phyloP scores from a whole-genome alignment of 2,797 vertebrate genomes.

The Leontocebus nigricollis region DNA sequence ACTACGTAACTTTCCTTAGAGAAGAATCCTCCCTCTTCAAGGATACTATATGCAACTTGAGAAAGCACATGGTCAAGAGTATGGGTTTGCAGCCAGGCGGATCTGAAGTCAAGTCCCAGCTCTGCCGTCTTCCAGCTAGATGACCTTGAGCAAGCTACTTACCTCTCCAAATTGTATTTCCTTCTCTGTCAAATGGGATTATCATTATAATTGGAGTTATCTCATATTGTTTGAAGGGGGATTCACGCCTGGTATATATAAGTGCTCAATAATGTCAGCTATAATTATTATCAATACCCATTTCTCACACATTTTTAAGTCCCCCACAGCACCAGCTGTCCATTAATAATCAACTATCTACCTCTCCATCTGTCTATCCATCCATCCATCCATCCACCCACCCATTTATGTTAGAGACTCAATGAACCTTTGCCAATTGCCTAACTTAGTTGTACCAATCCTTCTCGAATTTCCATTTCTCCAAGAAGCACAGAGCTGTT shows the following conservation, averaged over 20 bases:
- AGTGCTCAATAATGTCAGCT: neutral
- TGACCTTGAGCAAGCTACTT: neutral
- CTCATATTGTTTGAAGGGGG: neutral
- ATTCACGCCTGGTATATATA: neutral
- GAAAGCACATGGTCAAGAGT: neutral
- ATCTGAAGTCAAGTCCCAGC: neutral
- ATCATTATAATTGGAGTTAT: neutral
- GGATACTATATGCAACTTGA: neutral
- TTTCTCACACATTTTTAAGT: neutral
- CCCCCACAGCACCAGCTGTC: neutral
- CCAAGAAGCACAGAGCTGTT: neutral
- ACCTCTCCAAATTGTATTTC: neutral
- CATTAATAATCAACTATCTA: neutral
- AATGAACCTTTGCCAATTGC: neutral
- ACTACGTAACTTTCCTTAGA: neutral
- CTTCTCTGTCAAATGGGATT: conserved; percentile 17
- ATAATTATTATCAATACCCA: neutral
- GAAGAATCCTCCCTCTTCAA: neutral
- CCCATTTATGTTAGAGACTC: neutral
- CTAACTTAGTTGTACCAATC: neutral
- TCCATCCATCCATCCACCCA: neutral
- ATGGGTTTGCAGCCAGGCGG: neutral
- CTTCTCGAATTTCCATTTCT: conserved; percentile 41
- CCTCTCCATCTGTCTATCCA: neutral
- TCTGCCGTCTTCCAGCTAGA: neutral